These are phyloP conservation scores for Physocephala rufipes DNA, from an alignment of 2,888 invertebrate genomes.

Conservation along the genomic window DNA sequence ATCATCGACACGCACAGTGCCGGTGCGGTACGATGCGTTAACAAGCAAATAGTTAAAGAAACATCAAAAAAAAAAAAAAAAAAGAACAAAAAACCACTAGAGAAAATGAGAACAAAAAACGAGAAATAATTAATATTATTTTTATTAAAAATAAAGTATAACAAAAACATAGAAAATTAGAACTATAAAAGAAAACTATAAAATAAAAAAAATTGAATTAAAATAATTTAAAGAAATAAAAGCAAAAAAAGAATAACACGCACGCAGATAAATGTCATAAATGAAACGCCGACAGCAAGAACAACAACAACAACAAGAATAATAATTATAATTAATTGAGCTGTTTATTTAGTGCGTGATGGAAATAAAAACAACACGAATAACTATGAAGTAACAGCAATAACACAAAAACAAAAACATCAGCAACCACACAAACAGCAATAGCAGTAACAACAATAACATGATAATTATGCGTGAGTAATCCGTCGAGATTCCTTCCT, in stretches of 20 bases:
- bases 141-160: not conserved
- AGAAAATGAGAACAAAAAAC: too few relatives aligned
- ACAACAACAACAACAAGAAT: conserved; percentile 36
- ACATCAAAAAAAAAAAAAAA: too few relatives aligned
- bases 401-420: conserved; percentile 7
- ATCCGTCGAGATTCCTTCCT: too few relatives aligned
- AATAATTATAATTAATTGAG: conserved; percentile 7
- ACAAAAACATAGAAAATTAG: not conserved
- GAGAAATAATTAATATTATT: not conserved
- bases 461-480: conserved; percentile 4
- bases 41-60: too few relatives aligned
- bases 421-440: not conserved
- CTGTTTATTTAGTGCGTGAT: not conserved
- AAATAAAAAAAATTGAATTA: not conserved
- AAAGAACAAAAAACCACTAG: too few relatives aligned
- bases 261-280: not conserved
- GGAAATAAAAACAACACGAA: conserved; percentile 16
- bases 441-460: conserved; percentile 8
- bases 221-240: not conserved
- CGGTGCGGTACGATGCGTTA: too few relatives aligned
- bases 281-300: not conserved
- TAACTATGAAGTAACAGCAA: not conserved
- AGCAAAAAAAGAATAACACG: not conserved
- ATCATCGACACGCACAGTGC: too few relatives aligned
- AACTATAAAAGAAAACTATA: not conserved